These are phyloP conservation scores for Drosophila insularis DNA, from an alignment of 1,140 invertebrate species.

Conservation along the genomic window DNA sequence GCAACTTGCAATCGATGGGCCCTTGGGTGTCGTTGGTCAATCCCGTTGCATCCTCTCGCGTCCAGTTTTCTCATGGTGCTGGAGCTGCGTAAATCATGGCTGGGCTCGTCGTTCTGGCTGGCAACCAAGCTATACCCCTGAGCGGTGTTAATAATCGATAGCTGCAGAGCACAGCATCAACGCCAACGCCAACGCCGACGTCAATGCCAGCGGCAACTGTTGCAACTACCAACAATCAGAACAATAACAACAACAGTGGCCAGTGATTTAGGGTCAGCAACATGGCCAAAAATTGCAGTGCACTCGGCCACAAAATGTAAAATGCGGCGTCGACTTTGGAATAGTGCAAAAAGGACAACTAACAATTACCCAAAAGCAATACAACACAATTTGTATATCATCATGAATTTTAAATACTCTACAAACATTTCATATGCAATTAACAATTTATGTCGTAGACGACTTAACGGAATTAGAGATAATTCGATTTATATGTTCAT, in stretches of 20 bases:
- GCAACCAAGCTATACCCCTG: conserved; percentile 5
- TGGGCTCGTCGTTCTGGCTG: background rate
- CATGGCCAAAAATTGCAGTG: conserved; percentile 59
- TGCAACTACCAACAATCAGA: conserved; percentile 27
- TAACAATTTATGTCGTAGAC: background rate
- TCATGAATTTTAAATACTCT: conserved; percentile 4
- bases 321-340: conserved; percentile 24
- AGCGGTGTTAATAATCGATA: conserved; percentile 69
- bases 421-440: background rate
- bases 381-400: background rate
- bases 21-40: conserved; percentile 51
- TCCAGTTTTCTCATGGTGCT: background rate
- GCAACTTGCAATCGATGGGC: conserved; percentile 2
- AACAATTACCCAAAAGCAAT: conserved; percentile 31
- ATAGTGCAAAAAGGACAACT: conserved; percentile 22
- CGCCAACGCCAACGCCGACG: conserved; percentile 1
- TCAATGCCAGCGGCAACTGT: conserved; percentile 21
- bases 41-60: conserved; percentile 17
- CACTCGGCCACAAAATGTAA: conserved; percentile 54
- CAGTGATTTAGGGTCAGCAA: conserved; percentile 69
- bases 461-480: too few relatives aligned
- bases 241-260: conserved; percentile 41
- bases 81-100: conserved; percentile 36
- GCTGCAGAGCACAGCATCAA: conserved; percentile 42
- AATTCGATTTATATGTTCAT: too few relatives aligned